These are phyloP conservation scores for Poecile montanus DNA, from an alignment of 2,797 vertebrate species.

Conservation along the genomic window DNA sequence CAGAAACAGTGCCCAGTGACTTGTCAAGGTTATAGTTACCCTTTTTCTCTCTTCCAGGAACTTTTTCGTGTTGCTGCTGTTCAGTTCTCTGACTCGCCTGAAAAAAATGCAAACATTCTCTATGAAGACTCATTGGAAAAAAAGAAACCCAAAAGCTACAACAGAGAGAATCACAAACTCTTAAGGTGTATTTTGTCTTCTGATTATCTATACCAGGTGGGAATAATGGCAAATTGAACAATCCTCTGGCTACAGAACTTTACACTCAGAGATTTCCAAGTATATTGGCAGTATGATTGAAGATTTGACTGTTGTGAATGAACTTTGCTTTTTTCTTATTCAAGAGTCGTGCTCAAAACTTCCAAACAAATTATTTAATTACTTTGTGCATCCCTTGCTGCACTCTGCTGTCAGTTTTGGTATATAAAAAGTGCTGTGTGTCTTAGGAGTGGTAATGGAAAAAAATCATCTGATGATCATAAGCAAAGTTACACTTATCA, in stretches of 20 bases:
- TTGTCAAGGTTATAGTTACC: constrained; percentile 78
- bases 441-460: not conserved
- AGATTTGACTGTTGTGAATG: not conserved
- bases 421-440: not conserved
- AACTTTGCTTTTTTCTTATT: not conserved
- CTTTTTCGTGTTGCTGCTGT: constrained; percentile 99
- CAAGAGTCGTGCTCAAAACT: not conserved
- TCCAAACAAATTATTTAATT: not conserved
- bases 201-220: not conserved
- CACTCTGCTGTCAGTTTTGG: not conserved
- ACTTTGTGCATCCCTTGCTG: not conserved
- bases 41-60: constrained; percentile 98
- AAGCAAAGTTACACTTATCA: not conserved
- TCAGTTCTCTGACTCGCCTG: constrained; percentile 95
- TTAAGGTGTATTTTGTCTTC: not conserved
- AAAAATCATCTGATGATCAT: not conserved
- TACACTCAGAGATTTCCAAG: not conserved
- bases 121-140: not conserved
- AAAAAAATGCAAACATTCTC: not conserved
- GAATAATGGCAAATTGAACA: not conserved
- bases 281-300: not conserved
- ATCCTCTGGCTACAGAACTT: not conserved
- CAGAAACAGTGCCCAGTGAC: not conserved
- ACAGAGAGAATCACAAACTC: not conserved
- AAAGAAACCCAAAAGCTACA: not conserved